Conservation (phyloP, 2,888 invertebrate genomes). For the Pyralis farinalis region DNA sequence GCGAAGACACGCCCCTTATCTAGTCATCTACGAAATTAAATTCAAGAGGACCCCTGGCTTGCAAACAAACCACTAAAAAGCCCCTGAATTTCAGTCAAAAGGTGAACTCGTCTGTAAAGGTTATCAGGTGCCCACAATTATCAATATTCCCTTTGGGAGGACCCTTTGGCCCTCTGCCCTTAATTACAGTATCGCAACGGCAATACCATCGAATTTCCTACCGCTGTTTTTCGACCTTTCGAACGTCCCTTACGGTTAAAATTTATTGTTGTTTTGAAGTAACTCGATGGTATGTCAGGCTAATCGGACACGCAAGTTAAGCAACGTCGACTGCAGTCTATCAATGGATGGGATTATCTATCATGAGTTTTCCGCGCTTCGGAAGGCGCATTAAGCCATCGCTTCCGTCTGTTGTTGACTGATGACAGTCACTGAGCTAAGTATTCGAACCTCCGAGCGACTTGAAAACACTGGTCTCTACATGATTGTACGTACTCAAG, state of each 20-base stretch:
- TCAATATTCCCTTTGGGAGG: slow-evolving; percentile 21
- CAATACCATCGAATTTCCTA: slow-evolving; percentile 10
- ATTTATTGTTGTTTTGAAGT: not conserved
- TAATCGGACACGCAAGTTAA: no score
- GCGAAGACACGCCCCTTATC: not conserved
- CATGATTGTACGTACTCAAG: no score
- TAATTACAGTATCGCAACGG: slow-evolving; percentile 16
- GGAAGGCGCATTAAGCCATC: no score
- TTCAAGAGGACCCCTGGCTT: not conserved
- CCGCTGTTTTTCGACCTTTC: not conserved
- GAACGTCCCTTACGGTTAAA: not conserved
- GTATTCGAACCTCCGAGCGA: no score
- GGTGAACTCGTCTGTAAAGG: slow-evolving; percentile 28
- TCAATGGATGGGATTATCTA: no score
- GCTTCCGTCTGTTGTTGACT: no score
- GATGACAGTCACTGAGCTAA: no score
- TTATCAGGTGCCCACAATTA: slow-evolving; percentile 36
- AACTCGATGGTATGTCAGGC: no score
- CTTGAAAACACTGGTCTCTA: no score
- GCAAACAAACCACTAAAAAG: slow-evolving; percentile 15
- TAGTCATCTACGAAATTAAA: not conserved
- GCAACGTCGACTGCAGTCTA: no score
- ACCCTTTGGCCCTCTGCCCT: slow-evolving; percentile 7
- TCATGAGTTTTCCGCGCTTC: no score
- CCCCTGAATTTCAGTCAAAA: slow-evolving; percentile 17